Conservation (phyloP, 2,113 vertebrate genomes). For the Buteo buteo region DNA sequence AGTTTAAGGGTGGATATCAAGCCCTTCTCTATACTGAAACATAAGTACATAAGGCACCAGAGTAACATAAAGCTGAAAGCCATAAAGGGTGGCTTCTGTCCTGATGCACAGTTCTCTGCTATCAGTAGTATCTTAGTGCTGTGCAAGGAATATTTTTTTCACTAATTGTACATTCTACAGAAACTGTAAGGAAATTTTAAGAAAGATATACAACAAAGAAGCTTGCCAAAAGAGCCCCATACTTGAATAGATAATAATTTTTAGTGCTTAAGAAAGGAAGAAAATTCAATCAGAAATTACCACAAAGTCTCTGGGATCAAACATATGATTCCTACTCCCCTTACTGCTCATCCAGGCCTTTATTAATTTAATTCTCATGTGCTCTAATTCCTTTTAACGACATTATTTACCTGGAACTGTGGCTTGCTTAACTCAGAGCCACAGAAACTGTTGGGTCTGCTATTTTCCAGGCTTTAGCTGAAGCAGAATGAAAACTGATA, state of each 20-base stretch:
- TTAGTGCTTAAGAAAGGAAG: not conserved
- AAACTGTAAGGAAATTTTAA: not conserved
- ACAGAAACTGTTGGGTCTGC: not conserved
- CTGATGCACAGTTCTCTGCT: not conserved
- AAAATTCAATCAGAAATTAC: not conserved
- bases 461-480: not conserved
- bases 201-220: not conserved
- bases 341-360: not conserved
- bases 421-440: not conserved
- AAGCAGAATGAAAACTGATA: not conserved
- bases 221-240: not conserved
- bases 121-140: too few relatives aligned
- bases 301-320: not conserved
- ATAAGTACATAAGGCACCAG: not conserved
- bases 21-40: not conserved
- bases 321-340: not conserved
- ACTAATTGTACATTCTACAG: not conserved
- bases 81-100: not conserved
- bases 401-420: not conserved
- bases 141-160: not conserved
- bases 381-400: not conserved
- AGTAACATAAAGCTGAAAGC: not conserved
- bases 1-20: not conserved
- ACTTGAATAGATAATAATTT: not conserved
- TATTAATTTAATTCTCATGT: accelerated